Conservation (phyloP, 2,888 invertebrate genomes). For the Drosophila gaucha region DNA sequence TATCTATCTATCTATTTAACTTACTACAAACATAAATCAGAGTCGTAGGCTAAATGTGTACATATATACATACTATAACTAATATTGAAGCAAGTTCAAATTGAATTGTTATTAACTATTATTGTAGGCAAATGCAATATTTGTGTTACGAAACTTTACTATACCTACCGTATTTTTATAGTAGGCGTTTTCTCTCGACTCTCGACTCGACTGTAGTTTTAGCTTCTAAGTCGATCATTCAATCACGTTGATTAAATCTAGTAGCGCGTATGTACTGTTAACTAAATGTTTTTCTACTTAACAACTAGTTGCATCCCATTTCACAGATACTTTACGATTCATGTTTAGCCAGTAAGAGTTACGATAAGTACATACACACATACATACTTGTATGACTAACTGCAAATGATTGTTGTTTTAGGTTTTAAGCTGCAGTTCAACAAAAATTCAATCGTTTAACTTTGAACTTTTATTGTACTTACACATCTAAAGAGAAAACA, state of each 20-base stretch:
- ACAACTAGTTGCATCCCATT: slow-evolving; percentile 61
- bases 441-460: slow-evolving; percentile 57
- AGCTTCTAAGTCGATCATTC: slow-evolving; percentile 36
- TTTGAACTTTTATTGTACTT: slow-evolving; percentile 69
- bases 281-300: slow-evolving; percentile 76
- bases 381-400: slow-evolving; percentile 46
- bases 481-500: slow-evolving; percentile 50
- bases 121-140: slow-evolving; percentile 73
- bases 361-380: slow-evolving; percentile 29
- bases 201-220: slow-evolving; percentile 73
- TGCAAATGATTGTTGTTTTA: slow-evolving; percentile 78
- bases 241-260: slow-evolving; percentile 40
- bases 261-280: slow-evolving; percentile 68
- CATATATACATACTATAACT: slow-evolving; percentile 15
- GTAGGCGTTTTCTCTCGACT: slow-evolving; percentile 69
- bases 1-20: slow-evolving; percentile 19
- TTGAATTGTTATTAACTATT: slow-evolving; percentile 73
- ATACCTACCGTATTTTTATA: slow-evolving; percentile 75
- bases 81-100: slow-evolving; percentile 66
- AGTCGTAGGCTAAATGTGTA: slow-evolving; percentile 17
- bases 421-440: slow-evolving; percentile 59
- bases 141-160: slow-evolving; percentile 61
- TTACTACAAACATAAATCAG: slow-evolving; percentile 12
- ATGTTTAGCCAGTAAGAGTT: slow-evolving; percentile 63
- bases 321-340: slow-evolving; percentile 70